phyloP scores from a whole-genome alignment of 2,113 vertebrate genomes.

The Madoqua kirkii region DNA sequence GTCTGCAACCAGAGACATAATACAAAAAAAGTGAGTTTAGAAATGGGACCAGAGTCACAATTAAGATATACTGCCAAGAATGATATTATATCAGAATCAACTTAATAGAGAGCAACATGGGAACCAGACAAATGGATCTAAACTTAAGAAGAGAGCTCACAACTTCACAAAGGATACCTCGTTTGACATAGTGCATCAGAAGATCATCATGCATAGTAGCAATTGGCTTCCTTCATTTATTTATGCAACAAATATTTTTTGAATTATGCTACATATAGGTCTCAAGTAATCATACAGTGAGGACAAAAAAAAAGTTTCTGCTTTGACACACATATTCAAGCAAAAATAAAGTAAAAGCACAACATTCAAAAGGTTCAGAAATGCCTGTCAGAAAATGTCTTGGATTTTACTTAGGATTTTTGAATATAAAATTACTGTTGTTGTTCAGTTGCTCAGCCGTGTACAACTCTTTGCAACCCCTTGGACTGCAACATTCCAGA shows the following conservation, averaged over 20 bases:
- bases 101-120: not conserved
- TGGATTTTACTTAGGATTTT: not conserved
- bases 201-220: not conserved
- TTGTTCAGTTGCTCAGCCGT: not conserved
- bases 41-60: no score
- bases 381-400: not conserved
- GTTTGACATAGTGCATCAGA: not conserved
- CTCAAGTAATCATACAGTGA: not conserved
- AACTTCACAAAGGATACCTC: not conserved
- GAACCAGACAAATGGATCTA: no score
- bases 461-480: not conserved
- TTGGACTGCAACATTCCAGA: not conserved
- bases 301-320: not conserved
- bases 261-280: not conserved
- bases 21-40: not conserved
- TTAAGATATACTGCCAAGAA: not conserved
- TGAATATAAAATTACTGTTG: not conserved
- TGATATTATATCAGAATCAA: not conserved
- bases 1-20: not conserved
- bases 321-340: not conserved
- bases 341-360: not conserved
- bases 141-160: not conserved
- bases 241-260: not conserved
- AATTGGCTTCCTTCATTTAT: not conserved
- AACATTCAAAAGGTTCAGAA: not conserved